Evolutionary conservation across 2,888 invertebrate genomes (phyloP), one percentile per base, ranked within the genome.

Genomic region (Drosophila mettleri): DNA sequence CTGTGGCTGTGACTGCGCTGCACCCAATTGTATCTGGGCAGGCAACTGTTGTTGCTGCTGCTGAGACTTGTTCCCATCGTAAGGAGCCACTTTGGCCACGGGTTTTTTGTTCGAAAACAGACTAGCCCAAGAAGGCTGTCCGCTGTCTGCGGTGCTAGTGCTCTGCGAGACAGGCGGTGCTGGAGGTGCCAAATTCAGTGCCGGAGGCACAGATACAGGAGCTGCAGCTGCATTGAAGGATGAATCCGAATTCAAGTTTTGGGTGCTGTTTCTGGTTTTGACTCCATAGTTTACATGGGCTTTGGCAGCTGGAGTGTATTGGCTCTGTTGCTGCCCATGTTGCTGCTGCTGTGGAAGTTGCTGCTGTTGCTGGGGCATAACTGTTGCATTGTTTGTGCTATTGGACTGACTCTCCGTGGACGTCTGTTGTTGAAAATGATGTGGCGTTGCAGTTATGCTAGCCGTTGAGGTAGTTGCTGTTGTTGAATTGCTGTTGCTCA

Each of bases 81-180:
- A 94, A 18, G 94, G 94, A 12, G 93, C 94, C 24, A 94, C 94
- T 82, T 94, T 94, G 2, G 94, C 94, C 0, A 94, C 93, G 0
- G 94, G 94, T 75, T 94, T 94, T 68, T 93, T 93, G 66, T 71
- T 89, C 3, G 93, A 93, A 90, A 95, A 95, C 16, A 95, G 88
- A 90, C 95, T 95, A 2, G 95, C 95, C 95, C 95, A 95, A 0
- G 95, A 94, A 53, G 94, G 84, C 54, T 78, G 80, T 45, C 71
- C 81, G 46, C 72, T 76, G 48, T 80, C 78, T n/a, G 65, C 10
- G 61, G 65, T 64, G 67, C 70, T 51, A 59, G 43, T 71, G 18
- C 55, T 67, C 67, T 89, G 76, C n/a, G 89, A 78, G 3, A 62
- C 86, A 10, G 88, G 78, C 93, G 67, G 93, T 92, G 18, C 93